Base-by-base conservation (phyloP, 2,113 vertebrate species). In the Cebidichthys violaceus region DNA sequence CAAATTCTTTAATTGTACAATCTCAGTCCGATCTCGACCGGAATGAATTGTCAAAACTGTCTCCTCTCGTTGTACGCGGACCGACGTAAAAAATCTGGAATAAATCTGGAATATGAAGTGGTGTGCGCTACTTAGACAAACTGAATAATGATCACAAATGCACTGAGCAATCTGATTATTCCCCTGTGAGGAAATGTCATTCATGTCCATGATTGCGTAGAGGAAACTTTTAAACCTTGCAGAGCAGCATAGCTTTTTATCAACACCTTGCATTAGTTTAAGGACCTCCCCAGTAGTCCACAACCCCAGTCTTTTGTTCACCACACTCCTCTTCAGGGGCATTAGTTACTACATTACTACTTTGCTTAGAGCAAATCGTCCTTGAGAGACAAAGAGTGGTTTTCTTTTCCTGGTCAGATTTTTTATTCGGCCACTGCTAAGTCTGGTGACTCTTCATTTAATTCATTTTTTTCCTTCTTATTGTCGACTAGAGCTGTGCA, bases 141-240 rank as follows among this genome's bases (percentile, higher is more conserved):
- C 62, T 77, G 77, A 79, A 91, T 91, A 88, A 87, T 82, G 85
- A 81, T 84, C 60, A 41, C 71, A 79, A 69, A 77, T 41, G 83
- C 81, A 14, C 52, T 72, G 70, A 75, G 41, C 59, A 52, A 85
- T 87, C 62, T 91, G 92, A 90, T 92, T 91, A 90, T 78, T 90
- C 92, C 88, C 92, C 47, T 11, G 91, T 74, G 91, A 92, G 92
- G 90, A 86, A 86, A 90, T 77, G 85, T 85, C 88, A 79, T 64
- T 90, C 87, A 81, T 22, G 57, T 50, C 57, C 39, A 59, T 84
- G 85, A 90, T 81, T 93, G 83, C 75, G 9, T 47, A 20, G 33
- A 77, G 81, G 70, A 84, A 86, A 67, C 68, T 80, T 88, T 81
- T 70, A 18, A 85, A 70, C 37, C 9, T 73, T 20, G 45, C 65